Base-by-base conservation (phyloP, 2,888 invertebrate genomes). In the Eupelmus urozonus region DNA sequence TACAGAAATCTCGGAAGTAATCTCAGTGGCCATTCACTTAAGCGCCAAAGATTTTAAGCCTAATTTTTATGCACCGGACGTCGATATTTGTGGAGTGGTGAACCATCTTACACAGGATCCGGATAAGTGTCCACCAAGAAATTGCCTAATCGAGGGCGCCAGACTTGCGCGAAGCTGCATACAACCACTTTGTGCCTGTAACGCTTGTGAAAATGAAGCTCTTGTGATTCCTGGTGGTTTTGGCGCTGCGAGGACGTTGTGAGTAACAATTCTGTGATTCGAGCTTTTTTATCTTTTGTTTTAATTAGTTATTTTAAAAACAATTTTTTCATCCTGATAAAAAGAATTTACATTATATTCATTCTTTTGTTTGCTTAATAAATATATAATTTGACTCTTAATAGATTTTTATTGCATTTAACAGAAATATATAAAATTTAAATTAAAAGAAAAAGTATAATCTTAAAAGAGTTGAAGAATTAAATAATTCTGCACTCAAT, bases 161-260 rank as follows among this genome's bases (percentile, higher is more conserved):
- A 86, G 92, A 66, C 90, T 92, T 75, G 91, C 92, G 5, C 87
- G 92, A 72, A 90, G 91, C 0, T 81, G 87, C 81, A 82, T 91
- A 85, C 78, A 85, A 80, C 83, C 88, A 82, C 82, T 92, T 13
- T 85, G 87, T 65, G 86, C 90, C n/a, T 88, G 92, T 27, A 85
- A 87, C 25, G 84, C 88, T 2, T 83, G 83, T 23, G 83, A 82
- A n/a, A 90, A 90, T 80, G 90, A 89, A 85, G 92, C 91, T 13
- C 88, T 92, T 9, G 85, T 93, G n/a, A 90, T 93, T 80, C 92
- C 92, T 25, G 92, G 92, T 65, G 92, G 92, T 42, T 92, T 92
- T 87, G 92, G 92, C 2, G 91, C 90, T 34, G 92, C 91, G 3
- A 92, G 92, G 82, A 92, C 92, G 81, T 83, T 92, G 92, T 92